A percentile compares a stretch with the other conserved stretches of the same genome.
phyloP scores from a whole-genome alignment of 2,113 vertebrate species.

The Leptocoma aspasia region DNA sequence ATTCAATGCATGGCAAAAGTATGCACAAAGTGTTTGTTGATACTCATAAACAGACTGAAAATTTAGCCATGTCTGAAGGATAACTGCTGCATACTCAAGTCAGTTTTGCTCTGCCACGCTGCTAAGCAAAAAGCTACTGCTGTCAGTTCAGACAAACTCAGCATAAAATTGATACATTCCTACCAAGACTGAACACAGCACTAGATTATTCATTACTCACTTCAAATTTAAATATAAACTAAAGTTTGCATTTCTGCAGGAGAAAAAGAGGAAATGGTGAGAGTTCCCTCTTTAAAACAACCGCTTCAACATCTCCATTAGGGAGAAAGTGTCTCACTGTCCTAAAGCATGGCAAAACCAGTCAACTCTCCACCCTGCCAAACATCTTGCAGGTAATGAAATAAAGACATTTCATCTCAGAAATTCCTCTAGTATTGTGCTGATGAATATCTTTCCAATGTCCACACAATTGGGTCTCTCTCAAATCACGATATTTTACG shows the following conservation, averaged over 20 bases:
- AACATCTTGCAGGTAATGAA: background rate
- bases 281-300: background rate
- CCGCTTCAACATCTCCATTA: background rate
- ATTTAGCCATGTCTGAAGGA: slow-evolving; percentile 58
- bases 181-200: background rate
- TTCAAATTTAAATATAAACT: background rate
- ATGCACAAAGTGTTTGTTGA: slow-evolving; percentile 73
- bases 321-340: background rate
- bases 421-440: background rate
- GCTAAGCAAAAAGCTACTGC: slow-evolving; percentile 39
- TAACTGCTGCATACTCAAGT: slow-evolving; percentile 46
- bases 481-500: fast-evolving
- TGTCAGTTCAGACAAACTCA: background rate
- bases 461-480: background rate
- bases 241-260: background rate
- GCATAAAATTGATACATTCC: background rate
- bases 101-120: slow-evolving; percentile 26
- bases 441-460: background rate
- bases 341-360: background rate
- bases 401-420: background rate
- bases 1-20: slow-evolving; percentile 67
- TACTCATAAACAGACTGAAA: slow-evolving; percentile 73
- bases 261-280: background rate
- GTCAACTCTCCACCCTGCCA: background rate
- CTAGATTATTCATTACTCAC: background rate